phyloP scores from a whole-genome alignment of 2,888 invertebrate species.

The Scaptomyza parva region DNA sequence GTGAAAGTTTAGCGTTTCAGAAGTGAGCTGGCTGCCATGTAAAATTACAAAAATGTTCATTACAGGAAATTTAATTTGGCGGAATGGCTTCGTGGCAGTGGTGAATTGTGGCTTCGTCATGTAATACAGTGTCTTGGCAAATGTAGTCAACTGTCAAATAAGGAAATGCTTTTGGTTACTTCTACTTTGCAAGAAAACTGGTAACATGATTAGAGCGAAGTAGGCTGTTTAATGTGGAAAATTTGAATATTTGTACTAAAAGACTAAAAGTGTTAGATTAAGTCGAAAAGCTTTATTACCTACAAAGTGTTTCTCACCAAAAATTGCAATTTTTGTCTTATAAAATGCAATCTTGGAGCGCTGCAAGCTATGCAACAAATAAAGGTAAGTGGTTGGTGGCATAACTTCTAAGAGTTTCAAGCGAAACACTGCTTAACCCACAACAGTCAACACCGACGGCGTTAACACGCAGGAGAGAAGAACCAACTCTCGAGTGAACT shows the following conservation, averaged over 20 bases:
- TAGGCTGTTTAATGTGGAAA: neutral
- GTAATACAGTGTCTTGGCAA: constrained; percentile 19
- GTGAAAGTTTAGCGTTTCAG: constrained; percentile 25
- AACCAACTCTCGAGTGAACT: constrained; percentile 21
- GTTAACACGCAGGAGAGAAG: constrained; percentile 44
- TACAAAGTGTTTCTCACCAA: constrained; percentile 4
- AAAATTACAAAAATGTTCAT: constrained; percentile 64
- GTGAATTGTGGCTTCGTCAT: constrained; percentile 15
- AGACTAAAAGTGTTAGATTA: neutral
- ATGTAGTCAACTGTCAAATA: constrained; percentile 46
- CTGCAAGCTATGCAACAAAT: constrained; percentile 39
- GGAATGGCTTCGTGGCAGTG: constrained; percentile 37
- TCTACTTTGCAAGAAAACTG: constrained; percentile 17
- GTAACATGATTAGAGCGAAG: neutral
- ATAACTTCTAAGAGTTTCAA: neutral
- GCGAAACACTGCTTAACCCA: constrained; percentile 14
- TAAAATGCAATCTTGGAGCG: constrained; percentile 33
- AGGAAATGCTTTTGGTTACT: neutral
- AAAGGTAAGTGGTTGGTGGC: neutral
- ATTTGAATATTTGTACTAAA: neutral
- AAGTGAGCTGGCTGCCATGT: constrained; percentile 15
- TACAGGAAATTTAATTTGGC: constrained; percentile 69
- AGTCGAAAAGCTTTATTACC: neutral
- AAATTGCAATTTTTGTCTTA: constrained; percentile 1
- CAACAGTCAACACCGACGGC: constrained; percentile 69